These are phyloP conservation scores for Sebastolobus alascanus DNA, from an alignment of 2,797 vertebrate species.

Conservation along the genomic window DNA sequence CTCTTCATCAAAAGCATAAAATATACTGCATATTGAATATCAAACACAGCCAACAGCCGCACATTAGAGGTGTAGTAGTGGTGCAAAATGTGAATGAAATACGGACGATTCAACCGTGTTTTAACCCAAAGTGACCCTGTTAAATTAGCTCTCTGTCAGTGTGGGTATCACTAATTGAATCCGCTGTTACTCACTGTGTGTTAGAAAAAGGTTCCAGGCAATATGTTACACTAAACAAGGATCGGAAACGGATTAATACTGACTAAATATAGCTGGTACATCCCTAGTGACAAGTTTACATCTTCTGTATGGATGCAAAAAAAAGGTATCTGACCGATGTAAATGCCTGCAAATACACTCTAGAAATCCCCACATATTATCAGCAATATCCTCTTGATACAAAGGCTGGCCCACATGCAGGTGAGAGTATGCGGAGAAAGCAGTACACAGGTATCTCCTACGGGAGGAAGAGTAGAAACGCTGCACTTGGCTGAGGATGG, in stretches of 20 bases:
- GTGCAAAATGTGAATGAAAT: not conserved
- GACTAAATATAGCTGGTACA: not conserved
- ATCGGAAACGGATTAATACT: not conserved
- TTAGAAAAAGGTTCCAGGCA: not conserved
- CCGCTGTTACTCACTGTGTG: not conserved
- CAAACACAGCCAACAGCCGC: not conserved
- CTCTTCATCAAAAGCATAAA: not conserved
- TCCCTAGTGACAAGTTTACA: not conserved
- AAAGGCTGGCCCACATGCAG: constrained; percentile 20
- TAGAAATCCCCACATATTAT: not conserved
- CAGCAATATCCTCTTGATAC: not conserved
- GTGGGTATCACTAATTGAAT: not conserved
- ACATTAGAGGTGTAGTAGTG: not conserved
- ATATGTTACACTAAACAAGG: constrained; percentile 6
- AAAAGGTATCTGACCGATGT: not conserved
- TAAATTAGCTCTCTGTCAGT: not conserved
- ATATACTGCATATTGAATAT: not conserved
- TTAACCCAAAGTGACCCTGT: not conserved
- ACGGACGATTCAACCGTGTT: not conserved
- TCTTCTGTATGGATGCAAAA: not conserved
- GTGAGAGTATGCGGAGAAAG: constrained; percentile 22
- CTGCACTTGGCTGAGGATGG: constrained; percentile 20
- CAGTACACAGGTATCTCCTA: constrained; percentile 12
- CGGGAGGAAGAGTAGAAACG: not conserved
- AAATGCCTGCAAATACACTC: not conserved